phyloP scores from a whole-genome alignment of 2,797 vertebrate species.

The Sebastes iracundus region DNA sequence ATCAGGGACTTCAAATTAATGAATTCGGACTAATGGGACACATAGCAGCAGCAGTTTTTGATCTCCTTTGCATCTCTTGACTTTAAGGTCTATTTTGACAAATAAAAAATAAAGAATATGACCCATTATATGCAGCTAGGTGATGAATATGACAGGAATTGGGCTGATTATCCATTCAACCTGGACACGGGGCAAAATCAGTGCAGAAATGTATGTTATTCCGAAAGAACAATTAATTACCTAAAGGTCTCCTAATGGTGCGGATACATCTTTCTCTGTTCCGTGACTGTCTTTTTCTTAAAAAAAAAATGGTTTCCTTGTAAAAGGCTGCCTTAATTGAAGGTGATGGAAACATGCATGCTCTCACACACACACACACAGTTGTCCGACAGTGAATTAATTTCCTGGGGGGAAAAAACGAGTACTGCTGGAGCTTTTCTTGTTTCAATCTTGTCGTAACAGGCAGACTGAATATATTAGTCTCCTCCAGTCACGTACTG shows the following conservation, averaged over 20 bases:
- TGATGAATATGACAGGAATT: background rate
- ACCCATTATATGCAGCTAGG: background rate
- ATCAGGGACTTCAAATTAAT: background rate
- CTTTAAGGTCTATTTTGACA: background rate
- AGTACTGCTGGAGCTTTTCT: constrained; percentile 6
- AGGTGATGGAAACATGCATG: background rate
- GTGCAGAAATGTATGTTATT: background rate
- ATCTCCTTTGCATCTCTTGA: background rate
- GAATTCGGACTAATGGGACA: background rate
- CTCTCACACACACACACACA: background rate
- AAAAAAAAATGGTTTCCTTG: constrained; percentile 1
- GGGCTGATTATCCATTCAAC: background rate
- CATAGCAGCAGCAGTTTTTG: background rate
- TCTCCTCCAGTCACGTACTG: constrained; percentile 12
- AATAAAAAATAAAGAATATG: background rate
- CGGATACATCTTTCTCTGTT: constrained; percentile 23
- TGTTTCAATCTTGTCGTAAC: constrained; percentile 43
- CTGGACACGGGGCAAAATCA: background rate
- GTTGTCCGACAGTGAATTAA: constrained; percentile 41
- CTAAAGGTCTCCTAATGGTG: constrained; percentile 1
- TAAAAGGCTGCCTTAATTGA: constrained; percentile 19
- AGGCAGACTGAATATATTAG: constrained; percentile 30
- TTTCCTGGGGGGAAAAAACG: constrained; percentile 14
- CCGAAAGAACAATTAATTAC: constrained; percentile 9
- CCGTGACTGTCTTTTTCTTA: constrained; percentile 5